Conservation (phyloP, 1,140 invertebrate genomes). For the Papilio dardanus region DNA sequence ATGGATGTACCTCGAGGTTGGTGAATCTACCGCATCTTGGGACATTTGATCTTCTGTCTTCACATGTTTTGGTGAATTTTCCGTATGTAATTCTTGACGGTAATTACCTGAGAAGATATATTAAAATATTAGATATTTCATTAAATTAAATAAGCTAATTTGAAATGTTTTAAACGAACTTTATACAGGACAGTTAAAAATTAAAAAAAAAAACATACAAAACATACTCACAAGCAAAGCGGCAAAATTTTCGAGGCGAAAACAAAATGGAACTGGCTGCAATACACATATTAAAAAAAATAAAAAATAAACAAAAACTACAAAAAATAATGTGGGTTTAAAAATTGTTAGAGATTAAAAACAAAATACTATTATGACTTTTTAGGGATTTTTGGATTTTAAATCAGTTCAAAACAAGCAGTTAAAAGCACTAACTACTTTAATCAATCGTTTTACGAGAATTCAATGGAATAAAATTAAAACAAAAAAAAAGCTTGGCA, state of each 20-base stretch:
- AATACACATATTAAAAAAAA: constrained; percentile 34
- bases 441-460: background rate
- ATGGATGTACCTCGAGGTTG: constrained; percentile 69
- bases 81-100: constrained; percentile 68
- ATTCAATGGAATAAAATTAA: background rate
- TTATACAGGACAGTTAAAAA: too few relatives aligned
- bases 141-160: background rate
- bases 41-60: constrained; percentile 55
- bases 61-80: constrained; percentile 63
- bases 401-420: background rate
- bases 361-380: background rate
- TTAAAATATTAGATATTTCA: constrained; percentile 19
- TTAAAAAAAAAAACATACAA: constrained; percentile 36
- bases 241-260: constrained; percentile 39
- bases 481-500: constrained; percentile 20
- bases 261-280: constrained; percentile 28
- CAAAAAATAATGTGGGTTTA: too few relatives aligned
- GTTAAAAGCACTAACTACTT: background rate
- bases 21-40: constrained; percentile 51
- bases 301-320: background rate
- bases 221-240: constrained; percentile 69
- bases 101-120: constrained; percentile 63
- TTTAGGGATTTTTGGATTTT: background rate
- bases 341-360: too few relatives aligned
- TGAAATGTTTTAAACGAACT: too few relatives aligned